Percentiles rank a stretch among this genome's conserved stretches.
These are phyloP conservation scores for Stenotaenia linearis DNA, from an alignment of 2,888 invertebrate species.

Conservation along the genomic window DNA sequence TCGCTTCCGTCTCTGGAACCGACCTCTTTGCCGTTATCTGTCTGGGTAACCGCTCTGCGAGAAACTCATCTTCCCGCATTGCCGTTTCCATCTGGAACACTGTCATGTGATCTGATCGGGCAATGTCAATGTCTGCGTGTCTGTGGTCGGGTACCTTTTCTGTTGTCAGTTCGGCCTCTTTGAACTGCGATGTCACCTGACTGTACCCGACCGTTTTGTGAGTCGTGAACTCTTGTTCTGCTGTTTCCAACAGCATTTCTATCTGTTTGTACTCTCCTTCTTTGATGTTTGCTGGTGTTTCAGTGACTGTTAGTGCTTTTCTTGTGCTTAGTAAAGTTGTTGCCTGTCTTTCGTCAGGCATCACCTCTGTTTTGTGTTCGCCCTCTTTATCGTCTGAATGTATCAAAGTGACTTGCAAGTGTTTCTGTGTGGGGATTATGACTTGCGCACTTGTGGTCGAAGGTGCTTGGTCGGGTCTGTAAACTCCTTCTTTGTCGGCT, in stretches of 20 bases:
- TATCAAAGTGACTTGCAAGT: constrained; percentile 33
- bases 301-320: constrained; percentile 34
- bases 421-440: constrained; percentile 35
- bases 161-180: constrained; percentile 36
- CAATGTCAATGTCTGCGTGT: constrained; percentile 42
- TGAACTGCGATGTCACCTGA: constrained; percentile 35
- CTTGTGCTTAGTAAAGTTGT: constrained; percentile 13
- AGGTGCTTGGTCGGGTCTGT: constrained; percentile 34
- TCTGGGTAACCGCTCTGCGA: constrained; percentile 31
- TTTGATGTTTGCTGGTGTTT: constrained; percentile 37
- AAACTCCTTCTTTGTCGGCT: constrained; percentile 55
- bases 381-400: neutral
- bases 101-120: constrained; percentile 58
- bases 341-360: constrained; percentile 36
- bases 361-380: constrained; percentile 11
- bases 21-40: constrained; percentile 33
- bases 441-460: constrained; percentile 34
- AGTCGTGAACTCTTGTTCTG: neutral
- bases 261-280: constrained; percentile 37
- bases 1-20: constrained; percentile 32
- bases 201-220: constrained; percentile 21
- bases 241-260: constrained; percentile 31
- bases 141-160: constrained; percentile 35
- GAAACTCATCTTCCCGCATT: constrained; percentile 53
- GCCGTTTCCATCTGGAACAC: constrained; percentile 58